Percentiles rank a stretch among this genome's conserved stretches.
Evolutionary conservation across 2,113 vertebrate genomes (phyloP).

Genomic region (Hemiscyllium ocellatum): DNA sequence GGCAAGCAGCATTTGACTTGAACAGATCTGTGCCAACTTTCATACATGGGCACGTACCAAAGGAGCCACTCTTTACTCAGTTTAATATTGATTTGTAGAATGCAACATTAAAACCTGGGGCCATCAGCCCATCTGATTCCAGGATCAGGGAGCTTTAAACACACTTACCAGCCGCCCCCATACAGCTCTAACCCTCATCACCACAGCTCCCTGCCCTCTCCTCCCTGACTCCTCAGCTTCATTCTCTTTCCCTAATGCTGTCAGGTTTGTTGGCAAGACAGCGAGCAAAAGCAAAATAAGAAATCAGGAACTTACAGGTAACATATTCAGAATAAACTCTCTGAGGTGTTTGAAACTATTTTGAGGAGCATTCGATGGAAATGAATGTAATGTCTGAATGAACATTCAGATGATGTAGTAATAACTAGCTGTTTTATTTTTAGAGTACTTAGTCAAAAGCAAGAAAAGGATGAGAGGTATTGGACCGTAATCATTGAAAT

Average conservation of each 20-base stretch:
- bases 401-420: neutral
- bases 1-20: no score
- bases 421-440: neutral
- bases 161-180: no score
- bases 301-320: neutral
- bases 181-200: no score
- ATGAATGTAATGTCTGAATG: neutral
- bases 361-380: neutral
- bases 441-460: neutral
- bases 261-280: neutral
- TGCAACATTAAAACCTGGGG: no score
- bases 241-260: neutral
- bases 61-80: no score
- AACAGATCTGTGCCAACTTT: neutral
- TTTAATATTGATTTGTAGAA: no score
- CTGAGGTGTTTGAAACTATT: neutral
- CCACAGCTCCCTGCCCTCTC: no score
- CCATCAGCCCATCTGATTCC: no score
- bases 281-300: neutral
- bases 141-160: no score
- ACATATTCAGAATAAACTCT: neutral
- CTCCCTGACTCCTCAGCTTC: neutral
- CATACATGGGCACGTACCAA: neutral
- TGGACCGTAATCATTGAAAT: neutral
- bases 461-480: neutral